Percentiles rank a stretch among this genome's conserved stretches.
These are phyloP conservation scores for Tipula lateralis DNA, from an alignment of 2,888 invertebrate species.

Conservation along the genomic window DNA sequence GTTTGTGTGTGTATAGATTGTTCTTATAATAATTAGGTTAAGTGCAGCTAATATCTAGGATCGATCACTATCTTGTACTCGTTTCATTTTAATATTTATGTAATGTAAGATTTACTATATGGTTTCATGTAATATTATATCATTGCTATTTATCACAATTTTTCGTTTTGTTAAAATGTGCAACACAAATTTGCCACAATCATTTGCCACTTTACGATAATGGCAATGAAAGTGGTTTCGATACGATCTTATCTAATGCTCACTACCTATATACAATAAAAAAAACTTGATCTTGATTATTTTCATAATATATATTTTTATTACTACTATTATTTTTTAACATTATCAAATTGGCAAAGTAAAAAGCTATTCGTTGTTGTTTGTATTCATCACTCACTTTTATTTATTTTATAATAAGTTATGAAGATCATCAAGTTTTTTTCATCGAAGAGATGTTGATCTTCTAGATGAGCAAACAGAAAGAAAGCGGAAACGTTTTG, in stretches of 20 bases:
- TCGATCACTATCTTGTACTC: not conserved
- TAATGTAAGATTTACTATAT: not conserved
- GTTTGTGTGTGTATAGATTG: not conserved
- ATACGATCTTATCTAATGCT: not conserved
- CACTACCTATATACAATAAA: not conserved
- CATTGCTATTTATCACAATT: not conserved
- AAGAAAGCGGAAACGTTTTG: not conserved
- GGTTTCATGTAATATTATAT: not conserved
- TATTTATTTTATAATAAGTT: slow-evolving; percentile 5
- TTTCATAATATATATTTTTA: not conserved
- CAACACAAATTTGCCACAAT: not conserved
- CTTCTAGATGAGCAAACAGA: not conserved
- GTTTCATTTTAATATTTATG: not conserved
- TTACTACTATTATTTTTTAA: no score
- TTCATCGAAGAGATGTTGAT: not conserved
- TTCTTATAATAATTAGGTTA: not conserved
- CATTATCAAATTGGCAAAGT: not conserved
- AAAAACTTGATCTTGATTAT: slow-evolving; percentile 11
- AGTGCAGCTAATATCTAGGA: not conserved
- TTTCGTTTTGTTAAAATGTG: not conserved
- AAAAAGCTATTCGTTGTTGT: not conserved
- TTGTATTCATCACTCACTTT: not conserved
- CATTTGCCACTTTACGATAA: not conserved
- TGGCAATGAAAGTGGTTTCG: not conserved
- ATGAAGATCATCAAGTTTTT: not conserved